These are phyloP conservation scores for Malurus melanocephalus DNA, from an alignment of 2,113 vertebrate genomes.

Conservation along the genomic window DNA sequence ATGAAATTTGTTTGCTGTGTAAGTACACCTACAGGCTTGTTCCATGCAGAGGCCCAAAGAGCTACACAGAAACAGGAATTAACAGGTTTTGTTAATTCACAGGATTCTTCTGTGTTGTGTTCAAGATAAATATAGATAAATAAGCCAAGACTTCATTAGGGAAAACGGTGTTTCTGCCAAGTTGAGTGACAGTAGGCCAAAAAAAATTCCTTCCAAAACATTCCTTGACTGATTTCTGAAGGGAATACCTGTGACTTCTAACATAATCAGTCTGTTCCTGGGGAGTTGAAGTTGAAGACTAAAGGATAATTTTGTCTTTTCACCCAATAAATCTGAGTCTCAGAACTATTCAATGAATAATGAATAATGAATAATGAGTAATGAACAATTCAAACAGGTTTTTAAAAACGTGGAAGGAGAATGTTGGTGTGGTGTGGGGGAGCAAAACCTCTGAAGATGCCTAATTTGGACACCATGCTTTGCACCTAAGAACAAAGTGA, in stretches of 20 bases:
- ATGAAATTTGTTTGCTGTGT: not conserved
- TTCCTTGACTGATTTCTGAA: rapidly evolving
- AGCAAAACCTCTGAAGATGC: not conserved
- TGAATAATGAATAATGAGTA: not conserved
- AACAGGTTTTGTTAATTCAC: not conserved
- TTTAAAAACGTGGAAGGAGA: not conserved
- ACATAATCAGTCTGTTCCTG: not conserved
- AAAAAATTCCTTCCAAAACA: not conserved
- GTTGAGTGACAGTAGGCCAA: not conserved
- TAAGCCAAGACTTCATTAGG: not conserved
- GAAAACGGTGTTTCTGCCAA: not conserved
- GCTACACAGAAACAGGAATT: not conserved
- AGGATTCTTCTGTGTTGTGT: not conserved
- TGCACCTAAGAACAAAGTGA: not conserved
- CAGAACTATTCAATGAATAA: not conserved
- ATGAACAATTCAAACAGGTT: not conserved
- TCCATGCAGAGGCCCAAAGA: not conserved
- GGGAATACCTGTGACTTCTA: not conserved
- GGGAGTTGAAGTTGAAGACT: not conserved
- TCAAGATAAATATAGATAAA: not conserved
- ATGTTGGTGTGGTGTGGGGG: not conserved
- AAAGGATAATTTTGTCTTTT: not conserved
- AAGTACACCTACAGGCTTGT: not conserved
- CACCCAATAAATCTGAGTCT: not conserved
- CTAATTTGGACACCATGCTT: not conserved